A percentile compares a stretch with the other conserved stretches of the same genome.
Conservation (phyloP, 2,797 vertebrate genomes). For the Ctenopoma multispine region DNA sequence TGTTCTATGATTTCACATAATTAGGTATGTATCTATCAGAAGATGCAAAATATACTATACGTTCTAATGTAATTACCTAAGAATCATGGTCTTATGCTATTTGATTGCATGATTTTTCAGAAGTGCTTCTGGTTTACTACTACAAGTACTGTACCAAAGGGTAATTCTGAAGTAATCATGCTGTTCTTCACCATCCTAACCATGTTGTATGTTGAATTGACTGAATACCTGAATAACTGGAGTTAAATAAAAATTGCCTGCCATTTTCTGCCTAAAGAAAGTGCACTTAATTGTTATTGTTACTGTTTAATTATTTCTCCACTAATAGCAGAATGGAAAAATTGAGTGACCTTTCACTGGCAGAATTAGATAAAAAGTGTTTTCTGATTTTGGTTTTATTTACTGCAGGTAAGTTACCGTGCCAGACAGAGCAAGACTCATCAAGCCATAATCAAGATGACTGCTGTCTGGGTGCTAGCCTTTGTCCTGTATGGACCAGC, state of each 20-base stretch:
- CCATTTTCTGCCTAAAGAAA: neutral
- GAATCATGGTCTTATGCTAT: no score
- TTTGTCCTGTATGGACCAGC: constrained; percentile 90
- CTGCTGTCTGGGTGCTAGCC: constrained; percentile 87
- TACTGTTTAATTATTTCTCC: neutral
- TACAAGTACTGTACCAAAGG: no score
- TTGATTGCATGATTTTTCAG: no score
- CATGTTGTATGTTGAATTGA: no score
- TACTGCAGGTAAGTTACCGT: constrained; percentile 89
- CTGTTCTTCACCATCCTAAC: no score
- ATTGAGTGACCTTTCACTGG: neutral
- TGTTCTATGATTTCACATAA: neutral
- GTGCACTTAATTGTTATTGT: neutral
- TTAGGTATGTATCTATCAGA: neutral
- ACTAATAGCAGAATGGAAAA: neutral
- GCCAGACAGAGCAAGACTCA: constrained; percentile 80
- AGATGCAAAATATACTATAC: neutral
- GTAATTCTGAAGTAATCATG: no score
- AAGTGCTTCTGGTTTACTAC: no score
- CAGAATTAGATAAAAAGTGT: neutral
- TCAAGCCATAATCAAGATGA: constrained; percentile 85
- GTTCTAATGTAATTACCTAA: neutral
- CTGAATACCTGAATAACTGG: neutral
- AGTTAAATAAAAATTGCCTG: neutral
- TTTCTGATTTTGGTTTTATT: constrained; percentile 56